phyloP scores from a whole-genome alignment of 2,113 vertebrate species.

The Festucalex cinctus region DNA sequence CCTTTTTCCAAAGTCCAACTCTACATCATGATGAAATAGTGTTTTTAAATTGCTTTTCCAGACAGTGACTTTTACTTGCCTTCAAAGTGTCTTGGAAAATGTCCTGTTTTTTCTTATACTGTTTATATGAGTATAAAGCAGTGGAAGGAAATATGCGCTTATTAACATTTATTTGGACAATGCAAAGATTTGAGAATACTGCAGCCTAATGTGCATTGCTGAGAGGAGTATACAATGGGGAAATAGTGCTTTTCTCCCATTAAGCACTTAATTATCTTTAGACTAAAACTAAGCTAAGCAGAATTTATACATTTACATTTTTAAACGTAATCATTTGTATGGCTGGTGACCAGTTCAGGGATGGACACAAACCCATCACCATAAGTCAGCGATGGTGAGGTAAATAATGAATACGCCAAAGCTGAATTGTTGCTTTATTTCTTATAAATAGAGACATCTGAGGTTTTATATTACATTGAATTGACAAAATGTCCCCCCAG shows the following conservation, averaged over 20 bases:
- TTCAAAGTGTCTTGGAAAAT: slow-evolving; percentile 46
- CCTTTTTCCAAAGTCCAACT: slow-evolving; percentile 56
- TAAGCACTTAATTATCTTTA: background rate
- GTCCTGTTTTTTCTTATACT: slow-evolving; percentile 40
- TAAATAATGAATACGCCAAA: background rate
- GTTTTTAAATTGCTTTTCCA: slow-evolving; percentile 70
- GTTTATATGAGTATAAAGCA: slow-evolving; percentile 50
- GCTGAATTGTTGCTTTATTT: background rate
- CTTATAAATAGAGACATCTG: slow-evolving; percentile 21
- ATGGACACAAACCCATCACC: background rate
- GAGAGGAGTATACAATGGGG: slow-evolving; percentile 36
- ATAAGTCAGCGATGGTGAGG: background rate
- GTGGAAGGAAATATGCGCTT: slow-evolving; percentile 64
- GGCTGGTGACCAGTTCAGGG: background rate
- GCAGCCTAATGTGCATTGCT: slow-evolving; percentile 43
- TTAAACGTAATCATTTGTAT: background rate
- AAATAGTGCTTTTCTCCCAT: slow-evolving; percentile 19
- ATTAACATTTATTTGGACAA: slow-evolving; percentile 61
- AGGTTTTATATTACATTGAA: slow-evolving; percentile 21
- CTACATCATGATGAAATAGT: slow-evolving; percentile 48
- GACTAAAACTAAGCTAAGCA: background rate
- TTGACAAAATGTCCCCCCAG: background rate
- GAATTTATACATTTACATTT: background rate
- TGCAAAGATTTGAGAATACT: slow-evolving; percentile 52
- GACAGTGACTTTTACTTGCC: slow-evolving; percentile 38